A percentile compares a stretch with the other conserved stretches of the same genome.
These are phyloP conservation scores for Cranoglanis bouderius DNA, from an alignment of 2,113 vertebrate species.

Conservation along the genomic window DNA sequence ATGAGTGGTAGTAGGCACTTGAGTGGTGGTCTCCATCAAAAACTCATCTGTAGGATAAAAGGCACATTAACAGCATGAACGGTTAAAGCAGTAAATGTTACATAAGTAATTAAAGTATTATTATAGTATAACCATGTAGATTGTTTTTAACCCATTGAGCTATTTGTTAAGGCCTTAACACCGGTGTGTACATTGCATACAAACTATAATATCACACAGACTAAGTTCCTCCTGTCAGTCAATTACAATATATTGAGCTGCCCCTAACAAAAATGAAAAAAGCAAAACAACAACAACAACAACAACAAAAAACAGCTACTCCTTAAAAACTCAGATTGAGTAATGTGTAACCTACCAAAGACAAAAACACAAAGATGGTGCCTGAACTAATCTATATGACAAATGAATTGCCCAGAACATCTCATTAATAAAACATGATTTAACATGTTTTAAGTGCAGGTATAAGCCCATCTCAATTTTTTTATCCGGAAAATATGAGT, in stretches of 20 bases:
- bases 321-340: background rate
- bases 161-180: background rate
- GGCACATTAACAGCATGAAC: background rate
- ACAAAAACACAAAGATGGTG: background rate
- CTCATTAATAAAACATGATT: background rate
- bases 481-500: background rate
- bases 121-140: background rate
- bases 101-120: background rate
- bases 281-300: too few relatives aligned
- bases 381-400: background rate
- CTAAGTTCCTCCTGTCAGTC: background rate
- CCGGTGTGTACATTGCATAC: too few relatives aligned
- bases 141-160: too few relatives aligned
- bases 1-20: slow-evolving; percentile 59
- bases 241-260: background rate
- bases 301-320: too few relatives aligned
- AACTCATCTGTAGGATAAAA: slow-evolving; percentile 65
- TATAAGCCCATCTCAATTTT: background rate
- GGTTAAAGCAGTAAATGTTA: background rate
- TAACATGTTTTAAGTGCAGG: background rate
- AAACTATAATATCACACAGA: background rate
- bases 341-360: background rate
- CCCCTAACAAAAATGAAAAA: background rate
- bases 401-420: background rate
- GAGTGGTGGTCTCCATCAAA: slow-evolving; percentile 73